Percentiles rank a stretch among this genome's conserved stretches.
phyloP scores from a whole-genome alignment of 2,797 vertebrate species.

The Sebastiscus tertius region DNA sequence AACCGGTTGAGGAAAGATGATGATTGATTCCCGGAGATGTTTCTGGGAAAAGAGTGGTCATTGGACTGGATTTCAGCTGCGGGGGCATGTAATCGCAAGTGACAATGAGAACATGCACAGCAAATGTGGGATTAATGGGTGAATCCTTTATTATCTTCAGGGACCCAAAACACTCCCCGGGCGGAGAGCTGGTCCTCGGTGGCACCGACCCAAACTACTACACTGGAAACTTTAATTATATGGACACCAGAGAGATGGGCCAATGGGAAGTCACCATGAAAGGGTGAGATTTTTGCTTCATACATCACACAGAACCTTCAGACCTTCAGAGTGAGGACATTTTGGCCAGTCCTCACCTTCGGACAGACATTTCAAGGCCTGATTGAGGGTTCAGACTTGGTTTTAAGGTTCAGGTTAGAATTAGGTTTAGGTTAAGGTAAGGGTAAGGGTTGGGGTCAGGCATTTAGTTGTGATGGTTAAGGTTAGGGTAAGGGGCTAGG shows the following conservation, averaged over 20 bases:
- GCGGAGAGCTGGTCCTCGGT: conserved; percentile 93
- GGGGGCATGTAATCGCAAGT: background rate
- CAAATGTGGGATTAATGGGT: background rate
- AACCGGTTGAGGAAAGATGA: background rate
- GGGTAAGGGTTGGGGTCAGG: no score
- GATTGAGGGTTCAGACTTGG: background rate
- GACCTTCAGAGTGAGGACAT: background rate
- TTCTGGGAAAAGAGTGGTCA: background rate
- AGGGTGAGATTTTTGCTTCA: conserved; percentile 79
- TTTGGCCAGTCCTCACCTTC: background rate
- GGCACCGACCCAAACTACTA: conserved; percentile 94
- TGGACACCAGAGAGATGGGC: conserved; percentile 85
- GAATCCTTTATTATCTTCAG: conserved; percentile 69
- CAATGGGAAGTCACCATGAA: conserved; percentile 95
- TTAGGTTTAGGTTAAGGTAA: background rate
- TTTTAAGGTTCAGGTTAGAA: background rate
- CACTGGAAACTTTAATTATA: conserved; percentile 91
- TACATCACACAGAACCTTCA: background rate
- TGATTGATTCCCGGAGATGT: background rate
- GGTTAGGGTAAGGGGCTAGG: background rate
- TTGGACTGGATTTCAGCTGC: background rate
- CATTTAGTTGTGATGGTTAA: background rate
- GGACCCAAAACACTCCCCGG: conserved; percentile 85
- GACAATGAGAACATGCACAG: background rate
- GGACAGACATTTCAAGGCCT: background rate